Conservation (phyloP, 2,113 vertebrate genomes). For the Hemicordylus capensis region DNA sequence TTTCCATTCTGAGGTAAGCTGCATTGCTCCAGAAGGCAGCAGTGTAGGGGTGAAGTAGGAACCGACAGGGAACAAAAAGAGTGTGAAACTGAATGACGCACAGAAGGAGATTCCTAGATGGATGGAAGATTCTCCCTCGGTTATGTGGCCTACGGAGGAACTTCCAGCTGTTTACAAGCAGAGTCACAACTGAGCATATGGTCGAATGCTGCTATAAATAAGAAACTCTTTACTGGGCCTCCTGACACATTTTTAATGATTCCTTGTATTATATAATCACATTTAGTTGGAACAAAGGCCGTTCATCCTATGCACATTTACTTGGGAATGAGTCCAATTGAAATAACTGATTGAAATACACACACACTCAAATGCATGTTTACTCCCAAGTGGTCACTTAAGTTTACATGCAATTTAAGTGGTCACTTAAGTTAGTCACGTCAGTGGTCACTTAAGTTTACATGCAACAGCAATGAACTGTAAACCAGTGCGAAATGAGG, state of each 20-base stretch:
- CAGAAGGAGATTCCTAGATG: slow-evolving; percentile 5
- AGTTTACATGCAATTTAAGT: slow-evolving; percentile 9
- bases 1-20: slow-evolving; percentile 44
- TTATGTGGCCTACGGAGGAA: slow-evolving; percentile 7
- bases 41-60: slow-evolving; percentile 6
- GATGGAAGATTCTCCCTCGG: not conserved
- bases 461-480: not conserved
- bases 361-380: slow-evolving; percentile 31
- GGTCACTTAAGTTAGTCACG: too few species aligned
- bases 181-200: not conserved
- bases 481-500: not conserved
- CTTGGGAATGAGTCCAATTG: not conserved
- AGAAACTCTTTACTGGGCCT: slow-evolving; percentile 1
- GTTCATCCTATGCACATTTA: not conserved
- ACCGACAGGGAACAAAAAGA: slow-evolving; percentile 29
- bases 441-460: slow-evolving; percentile 3
- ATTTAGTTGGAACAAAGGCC: not conserved
- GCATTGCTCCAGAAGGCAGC: not conserved
- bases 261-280: not conserved
- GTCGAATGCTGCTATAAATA: not conserved
- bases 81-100: slow-evolving; percentile 15
- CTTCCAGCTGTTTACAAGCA: slow-evolving; percentile 15
- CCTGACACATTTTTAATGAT: not conserved
- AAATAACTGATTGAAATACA: not conserved
- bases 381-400: slow-evolving; percentile 4